phyloP scores from a whole-genome alignment of 2,797 vertebrate species.

The Serranus cabrilla region DNA sequence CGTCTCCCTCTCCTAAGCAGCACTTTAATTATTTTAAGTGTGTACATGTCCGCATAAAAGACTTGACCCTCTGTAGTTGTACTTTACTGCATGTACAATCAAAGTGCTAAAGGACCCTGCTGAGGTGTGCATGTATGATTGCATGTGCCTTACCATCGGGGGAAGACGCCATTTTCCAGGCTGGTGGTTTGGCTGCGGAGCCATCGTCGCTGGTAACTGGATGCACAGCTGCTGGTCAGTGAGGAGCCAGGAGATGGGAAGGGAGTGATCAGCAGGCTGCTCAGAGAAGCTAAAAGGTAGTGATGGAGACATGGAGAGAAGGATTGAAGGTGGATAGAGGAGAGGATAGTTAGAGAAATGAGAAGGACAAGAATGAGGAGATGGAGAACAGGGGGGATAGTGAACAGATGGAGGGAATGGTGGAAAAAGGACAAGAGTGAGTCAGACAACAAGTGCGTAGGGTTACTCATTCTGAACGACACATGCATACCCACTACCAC shows the following conservation, averaged over 20 bases:
- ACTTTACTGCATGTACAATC: background rate
- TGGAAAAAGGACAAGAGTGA: conserved; percentile 50
- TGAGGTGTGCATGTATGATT: background rate
- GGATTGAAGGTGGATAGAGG: background rate
- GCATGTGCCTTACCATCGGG: conserved; percentile 91
- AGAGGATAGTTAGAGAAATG: background rate
- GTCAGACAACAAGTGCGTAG: conserved; percentile 48
- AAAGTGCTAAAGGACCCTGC: background rate
- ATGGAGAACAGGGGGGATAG: conserved; percentile 8
- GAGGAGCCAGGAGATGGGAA: conserved; percentile 98
- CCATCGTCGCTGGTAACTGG: conserved; percentile 98
- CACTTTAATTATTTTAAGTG: background rate
- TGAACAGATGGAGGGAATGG: conserved; percentile 43
- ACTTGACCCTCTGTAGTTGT: background rate
- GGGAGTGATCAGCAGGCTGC: conserved; percentile 96
- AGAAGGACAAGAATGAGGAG: conserved; percentile 7
- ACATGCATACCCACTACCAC: conserved; percentile 21
- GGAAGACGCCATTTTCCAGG: conserved; percentile 98
- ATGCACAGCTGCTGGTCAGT: conserved; percentile 96
- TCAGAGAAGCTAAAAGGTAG: conserved; percentile 91
- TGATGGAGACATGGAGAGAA: conserved; percentile 17
- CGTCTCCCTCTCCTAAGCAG: background rate
- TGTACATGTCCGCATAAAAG: background rate
- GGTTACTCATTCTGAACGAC: conserved; percentile 49
- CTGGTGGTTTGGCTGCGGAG: conserved; percentile 98